Evolutionary conservation across 2,113 vertebrate genomes (phyloP).

Genomic region (Hipposideros armiger): DNA sequence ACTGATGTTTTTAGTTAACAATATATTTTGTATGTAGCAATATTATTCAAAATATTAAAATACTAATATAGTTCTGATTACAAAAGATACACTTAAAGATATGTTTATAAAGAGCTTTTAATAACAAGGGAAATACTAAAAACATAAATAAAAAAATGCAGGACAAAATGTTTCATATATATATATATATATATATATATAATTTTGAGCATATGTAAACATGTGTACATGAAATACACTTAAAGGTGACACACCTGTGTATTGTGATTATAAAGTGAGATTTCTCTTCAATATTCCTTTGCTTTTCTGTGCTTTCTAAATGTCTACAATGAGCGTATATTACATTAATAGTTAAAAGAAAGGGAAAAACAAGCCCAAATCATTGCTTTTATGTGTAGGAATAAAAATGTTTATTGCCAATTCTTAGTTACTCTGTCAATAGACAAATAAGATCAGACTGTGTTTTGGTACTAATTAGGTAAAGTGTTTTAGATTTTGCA

Average conservation of each 20-base stretch:
- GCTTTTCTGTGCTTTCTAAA: background rate
- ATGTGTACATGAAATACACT: background rate
- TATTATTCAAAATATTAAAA: conserved; percentile 28
- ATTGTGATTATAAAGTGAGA: background rate
- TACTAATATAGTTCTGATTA: background rate
- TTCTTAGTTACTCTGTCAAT: background rate
- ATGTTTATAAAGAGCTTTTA: conserved; percentile 20
- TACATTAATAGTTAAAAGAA: background rate
- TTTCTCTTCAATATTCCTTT: background rate
- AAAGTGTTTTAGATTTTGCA: conserved; percentile 6
- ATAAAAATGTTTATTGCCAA: background rate
- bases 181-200: background rate
- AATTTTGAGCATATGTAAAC: background rate
- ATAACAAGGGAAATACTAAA: background rate
- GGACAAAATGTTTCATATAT: background rate
- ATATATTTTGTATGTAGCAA: background rate
- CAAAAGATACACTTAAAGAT: background rate
- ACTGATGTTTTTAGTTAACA: background rate
- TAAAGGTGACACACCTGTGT: background rate
- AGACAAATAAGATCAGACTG: background rate
- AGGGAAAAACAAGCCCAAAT: background rate
- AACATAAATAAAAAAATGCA: background rate
- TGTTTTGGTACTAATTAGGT: background rate
- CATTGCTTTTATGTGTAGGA: background rate
- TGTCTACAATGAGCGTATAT: background rate